Evolutionary conservation across 2,797 vertebrate genomes (phyloP).

Genomic region (Channa striata): DNA sequence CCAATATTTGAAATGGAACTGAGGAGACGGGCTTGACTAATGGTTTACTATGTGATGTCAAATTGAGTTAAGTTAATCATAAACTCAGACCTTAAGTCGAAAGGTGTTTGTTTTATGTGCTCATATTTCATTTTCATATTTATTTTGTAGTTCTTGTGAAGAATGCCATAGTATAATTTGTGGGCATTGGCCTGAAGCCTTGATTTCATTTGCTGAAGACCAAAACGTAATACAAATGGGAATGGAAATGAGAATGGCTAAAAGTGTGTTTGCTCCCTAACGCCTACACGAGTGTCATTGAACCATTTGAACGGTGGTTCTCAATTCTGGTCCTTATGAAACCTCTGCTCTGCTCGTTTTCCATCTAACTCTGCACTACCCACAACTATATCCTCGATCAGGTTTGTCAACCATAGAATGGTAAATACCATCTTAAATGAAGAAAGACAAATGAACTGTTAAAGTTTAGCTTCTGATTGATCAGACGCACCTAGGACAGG

Average conservation of each 20-base stretch:
- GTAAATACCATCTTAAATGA: too few relatives aligned
- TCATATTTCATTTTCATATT: slow-evolving; percentile 68
- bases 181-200: slow-evolving; percentile 38
- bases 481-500: too few relatives aligned
- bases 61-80: slow-evolving; percentile 30
- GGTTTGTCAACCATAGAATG: too few relatives aligned
- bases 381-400: too few relatives aligned
- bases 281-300: slow-evolving; percentile 8
- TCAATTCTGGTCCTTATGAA: too few relatives aligned
- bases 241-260: slow-evolving; percentile 34
- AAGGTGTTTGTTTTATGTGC: slow-evolving; percentile 41
- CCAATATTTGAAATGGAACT: slow-evolving; percentile 7
- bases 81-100: slow-evolving; percentile 25
- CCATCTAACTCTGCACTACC: too few relatives aligned
- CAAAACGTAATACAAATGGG: too few relatives aligned
- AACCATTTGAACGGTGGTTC: slow-evolving; percentile 16
- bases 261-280: neutral
- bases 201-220: slow-evolving; percentile 46
- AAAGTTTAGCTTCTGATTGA: too few relatives aligned
- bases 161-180: slow-evolving; percentile 48
- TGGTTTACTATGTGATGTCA: slow-evolving; percentile 33
- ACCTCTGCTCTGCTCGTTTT: too few relatives aligned
- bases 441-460: too few relatives aligned
- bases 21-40: slow-evolving; percentile 24
- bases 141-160: slow-evolving; percentile 60